phyloP scores from a whole-genome alignment of 2,113 vertebrate genomes.

The Anarrhichthys ocellatus region DNA sequence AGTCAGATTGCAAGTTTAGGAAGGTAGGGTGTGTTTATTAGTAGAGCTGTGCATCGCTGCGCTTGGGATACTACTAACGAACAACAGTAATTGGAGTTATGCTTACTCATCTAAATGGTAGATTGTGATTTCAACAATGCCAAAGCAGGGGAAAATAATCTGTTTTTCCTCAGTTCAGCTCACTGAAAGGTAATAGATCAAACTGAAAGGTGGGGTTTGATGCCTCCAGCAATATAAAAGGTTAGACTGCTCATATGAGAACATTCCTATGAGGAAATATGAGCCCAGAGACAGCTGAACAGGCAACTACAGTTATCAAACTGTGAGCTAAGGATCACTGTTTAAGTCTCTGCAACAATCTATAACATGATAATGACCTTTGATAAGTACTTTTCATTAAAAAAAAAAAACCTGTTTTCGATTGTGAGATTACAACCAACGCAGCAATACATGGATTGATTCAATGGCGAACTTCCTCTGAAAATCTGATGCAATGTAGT shows the following conservation, averaged over 20 bases:
- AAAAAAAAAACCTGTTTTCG: neutral
- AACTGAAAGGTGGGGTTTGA: neutral
- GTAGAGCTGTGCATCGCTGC: neutral
- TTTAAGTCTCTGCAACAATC: neutral
- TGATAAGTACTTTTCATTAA: neutral
- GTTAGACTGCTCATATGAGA: neutral
- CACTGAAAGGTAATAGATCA: neutral
- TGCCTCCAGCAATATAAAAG: conserved; percentile 18
- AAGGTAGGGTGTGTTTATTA: neutral
- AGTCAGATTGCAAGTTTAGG: neutral
- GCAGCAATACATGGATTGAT: neutral
- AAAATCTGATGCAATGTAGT: conserved; percentile 38
- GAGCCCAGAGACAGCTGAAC: neutral
- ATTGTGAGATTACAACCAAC: neutral
- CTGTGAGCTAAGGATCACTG: neutral
- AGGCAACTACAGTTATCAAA: neutral
- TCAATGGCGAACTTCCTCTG: neutral
- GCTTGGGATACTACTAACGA: rapidly evolving
- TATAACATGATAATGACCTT: neutral
- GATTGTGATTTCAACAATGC: neutral
- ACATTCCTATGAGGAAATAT: conserved; percentile 9
- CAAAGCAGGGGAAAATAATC: neutral
- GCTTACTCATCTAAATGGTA: neutral
- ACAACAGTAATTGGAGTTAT: neutral
- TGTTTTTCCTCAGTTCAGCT: neutral